Evolutionary conservation across 2,113 vertebrate species (phyloP), one percentile per base, ranked within the genome.

Genomic region (Microcebus ravelobensis): DNA sequence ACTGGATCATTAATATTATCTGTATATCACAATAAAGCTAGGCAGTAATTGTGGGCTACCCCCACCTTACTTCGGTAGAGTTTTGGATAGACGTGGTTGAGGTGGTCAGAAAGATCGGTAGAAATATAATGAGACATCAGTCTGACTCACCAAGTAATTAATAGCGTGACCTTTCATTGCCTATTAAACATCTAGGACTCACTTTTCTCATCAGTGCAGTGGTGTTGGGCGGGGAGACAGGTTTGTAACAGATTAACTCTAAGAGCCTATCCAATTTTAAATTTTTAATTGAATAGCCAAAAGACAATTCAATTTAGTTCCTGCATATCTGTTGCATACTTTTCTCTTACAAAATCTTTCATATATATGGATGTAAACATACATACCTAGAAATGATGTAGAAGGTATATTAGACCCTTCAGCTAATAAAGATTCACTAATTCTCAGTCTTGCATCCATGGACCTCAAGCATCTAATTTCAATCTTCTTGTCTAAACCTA

Each of bases 401-500:
- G 45, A 92, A 61, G 48, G 8, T 65, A 36, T 82, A 25, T 70
- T 76, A 9, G 68, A 61, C 18, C 29, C 34, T 65, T 59, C 6
- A 27, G 65, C 74, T 88, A 90, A 94, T 88, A 31, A 36, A 34
- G 13, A 82, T 68, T 82, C 63, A 42, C 48, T 91, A 82, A 85
- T 87, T 94, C 61, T 89, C 50, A 88, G 73, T 68, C 79, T 93
- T 70, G 31, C 23, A 70, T 88, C 42, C 17, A 45, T 39, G 36
- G 50, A 79, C 48, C 12, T 90, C 39, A 88, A 25, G 76, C 2
- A 94, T 80, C 13, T 76, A 17, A 95, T 89, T 97, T 95, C 42
- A 57, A 57, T 65, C 65, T 93, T 13, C 27, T 76, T 83, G 48
- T 94, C 70, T 65, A 70, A 96, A 82, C 21, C 18, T 68, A 36